Conservation (phyloP, 2,888 invertebrate species). For the Orthonychiurus folsomi region DNA sequence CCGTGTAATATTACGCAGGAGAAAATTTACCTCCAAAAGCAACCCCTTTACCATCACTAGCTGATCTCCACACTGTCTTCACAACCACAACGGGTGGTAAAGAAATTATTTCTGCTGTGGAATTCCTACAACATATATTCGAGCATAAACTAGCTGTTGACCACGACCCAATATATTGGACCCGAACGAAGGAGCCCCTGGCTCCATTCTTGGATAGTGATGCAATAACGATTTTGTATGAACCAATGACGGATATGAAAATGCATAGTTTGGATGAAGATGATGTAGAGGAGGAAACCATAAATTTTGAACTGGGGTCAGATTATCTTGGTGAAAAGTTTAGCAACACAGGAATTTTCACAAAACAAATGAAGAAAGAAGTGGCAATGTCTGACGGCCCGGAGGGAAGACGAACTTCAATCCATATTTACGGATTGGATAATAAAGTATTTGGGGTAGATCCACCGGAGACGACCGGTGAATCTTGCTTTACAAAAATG, state of each 20-base stretch:
- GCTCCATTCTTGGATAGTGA: neutral
- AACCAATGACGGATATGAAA: neutral
- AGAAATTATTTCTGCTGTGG: constrained; percentile 24
- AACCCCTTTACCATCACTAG: constrained; percentile 28
- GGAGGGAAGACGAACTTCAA: neutral
- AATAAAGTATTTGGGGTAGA: constrained; percentile 5
- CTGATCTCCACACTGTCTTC: constrained; percentile 28
- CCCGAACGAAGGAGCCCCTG: neutral
- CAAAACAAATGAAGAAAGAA: too few relatives aligned
- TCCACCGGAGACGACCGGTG: neutral
- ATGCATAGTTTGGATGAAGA: too few relatives aligned
- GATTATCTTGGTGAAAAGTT: constrained; percentile 2
- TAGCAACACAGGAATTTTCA: neutral
- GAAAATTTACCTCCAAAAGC: constrained; percentile 28
- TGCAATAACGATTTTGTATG: neutral
- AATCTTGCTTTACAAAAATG: too few relatives aligned
- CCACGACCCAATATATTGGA: neutral
- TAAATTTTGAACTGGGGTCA: too few relatives aligned
- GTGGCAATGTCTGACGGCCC: too few relatives aligned
- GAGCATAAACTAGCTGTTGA: constrained; percentile 15
- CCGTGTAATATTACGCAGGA: constrained; percentile 20
- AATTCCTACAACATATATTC: constrained; percentile 23
- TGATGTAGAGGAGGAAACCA: neutral
- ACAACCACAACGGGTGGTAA: constrained; percentile 18
- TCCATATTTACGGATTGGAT: neutral